A percentile compares a stretch with the other conserved stretches of the same genome.
Evolutionary conservation across 2,888 invertebrate genomes (phyloP).

Genomic region (Drosophila infuscata): DNA sequence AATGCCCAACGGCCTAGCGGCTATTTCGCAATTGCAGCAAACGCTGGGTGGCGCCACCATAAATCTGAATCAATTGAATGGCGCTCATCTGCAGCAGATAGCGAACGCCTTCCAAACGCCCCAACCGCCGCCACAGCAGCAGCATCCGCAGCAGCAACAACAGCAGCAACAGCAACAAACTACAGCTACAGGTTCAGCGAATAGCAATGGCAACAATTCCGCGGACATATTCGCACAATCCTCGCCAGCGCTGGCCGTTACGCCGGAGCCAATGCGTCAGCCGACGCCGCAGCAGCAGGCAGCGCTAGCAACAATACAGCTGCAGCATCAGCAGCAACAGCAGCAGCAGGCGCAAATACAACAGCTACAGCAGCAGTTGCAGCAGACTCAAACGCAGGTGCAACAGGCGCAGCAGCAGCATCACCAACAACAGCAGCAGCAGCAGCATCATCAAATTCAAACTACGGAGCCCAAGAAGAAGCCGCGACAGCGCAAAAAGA

Average conservation of each 20-base stretch:
- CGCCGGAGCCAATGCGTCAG: conserved; percentile 83
- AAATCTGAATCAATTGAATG: conserved; percentile 84
- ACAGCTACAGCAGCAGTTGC: conserved; percentile 66
- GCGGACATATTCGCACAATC: conserved; percentile 75
- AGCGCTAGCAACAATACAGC: conserved; percentile 77
- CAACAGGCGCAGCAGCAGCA: conserved; percentile 66
- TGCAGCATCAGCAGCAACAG: conserved; percentile 78
- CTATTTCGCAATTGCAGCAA: conserved; percentile 84
- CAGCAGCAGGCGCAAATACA: conserved; percentile 76
- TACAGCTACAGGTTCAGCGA: conserved; percentile 30
- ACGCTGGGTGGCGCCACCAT: conserved; percentile 82
- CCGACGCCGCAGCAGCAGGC: conserved; percentile 79
- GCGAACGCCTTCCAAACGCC: conserved; percentile 84
- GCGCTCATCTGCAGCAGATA: conserved; percentile 84
- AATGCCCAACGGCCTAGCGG: conserved; percentile 85
- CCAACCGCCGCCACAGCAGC: conserved; percentile 68
- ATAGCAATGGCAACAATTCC: conserved; percentile 36
- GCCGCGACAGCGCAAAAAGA: conserved; percentile 79
- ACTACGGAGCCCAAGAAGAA: conserved; percentile 74
- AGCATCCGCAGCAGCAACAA: conserved; percentile 66
- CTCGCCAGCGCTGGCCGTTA: conserved; percentile 79
- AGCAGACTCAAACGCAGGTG: conserved; percentile 74
- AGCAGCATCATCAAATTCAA: conserved; percentile 39
- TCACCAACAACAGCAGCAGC: conserved; percentile 52
- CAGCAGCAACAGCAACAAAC: conserved; percentile 31